These are phyloP conservation scores for Geophilus truncorum DNA, from an alignment of 2,888 invertebrate species.

Conservation along the genomic window DNA sequence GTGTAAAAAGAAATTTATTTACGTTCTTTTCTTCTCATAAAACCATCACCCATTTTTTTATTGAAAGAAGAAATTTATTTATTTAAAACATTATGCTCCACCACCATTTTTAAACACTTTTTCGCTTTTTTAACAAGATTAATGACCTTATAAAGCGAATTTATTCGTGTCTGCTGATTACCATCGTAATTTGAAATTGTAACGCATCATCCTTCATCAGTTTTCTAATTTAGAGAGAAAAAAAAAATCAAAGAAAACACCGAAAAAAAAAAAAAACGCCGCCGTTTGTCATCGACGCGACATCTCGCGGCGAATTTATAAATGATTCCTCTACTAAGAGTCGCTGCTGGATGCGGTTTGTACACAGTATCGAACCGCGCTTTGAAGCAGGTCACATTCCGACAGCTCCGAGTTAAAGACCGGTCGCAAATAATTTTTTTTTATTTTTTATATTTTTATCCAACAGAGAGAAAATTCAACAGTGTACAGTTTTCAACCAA, in stretches of 20 bases:
- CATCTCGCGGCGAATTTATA: not conserved
- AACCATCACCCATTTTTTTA: too few species aligned
- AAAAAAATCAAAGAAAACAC: not conserved
- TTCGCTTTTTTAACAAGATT: not conserved
- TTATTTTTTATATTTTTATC: too few species aligned
- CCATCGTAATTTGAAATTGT: not conserved
- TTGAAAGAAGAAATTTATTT: not conserved
- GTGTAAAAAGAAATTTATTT: too few species aligned
- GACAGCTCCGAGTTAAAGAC: not conserved
- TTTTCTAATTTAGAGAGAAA: not conserved
- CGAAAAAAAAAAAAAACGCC: not conserved
- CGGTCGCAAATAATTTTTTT: not conserved
- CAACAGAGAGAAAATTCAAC: too few species aligned
- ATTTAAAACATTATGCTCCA: not conserved
- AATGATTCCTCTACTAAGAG: not conserved
- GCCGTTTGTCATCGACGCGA: not conserved
- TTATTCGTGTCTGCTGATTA: not conserved
- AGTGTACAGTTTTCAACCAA: too few species aligned
- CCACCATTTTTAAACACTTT: not conserved
- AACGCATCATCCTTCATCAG: not conserved
- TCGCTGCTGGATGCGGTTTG: not conserved
- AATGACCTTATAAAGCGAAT: not conserved
- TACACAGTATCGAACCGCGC: not conserved
- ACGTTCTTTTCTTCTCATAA: too few species aligned
- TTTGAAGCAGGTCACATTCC: not conserved